These are phyloP conservation scores for Caenorhabditis inopinata DNA, from an alignment of 1,140 invertebrate genomes.

Conservation along the genomic window DNA sequence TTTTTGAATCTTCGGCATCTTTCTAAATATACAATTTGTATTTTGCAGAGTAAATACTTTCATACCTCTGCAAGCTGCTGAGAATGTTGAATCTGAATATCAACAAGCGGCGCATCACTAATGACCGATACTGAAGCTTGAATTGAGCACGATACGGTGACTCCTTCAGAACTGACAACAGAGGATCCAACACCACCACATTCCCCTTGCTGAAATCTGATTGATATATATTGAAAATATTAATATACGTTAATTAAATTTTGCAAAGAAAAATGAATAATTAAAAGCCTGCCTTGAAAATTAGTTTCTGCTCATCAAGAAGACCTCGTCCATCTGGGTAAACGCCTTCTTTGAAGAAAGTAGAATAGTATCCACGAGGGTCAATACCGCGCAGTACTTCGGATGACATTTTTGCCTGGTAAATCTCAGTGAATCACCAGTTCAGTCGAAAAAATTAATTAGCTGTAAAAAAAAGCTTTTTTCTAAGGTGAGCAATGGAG, in stretches of 20 bases:
- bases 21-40: not conserved
- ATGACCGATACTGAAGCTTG: not conserved
- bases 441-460: not conserved
- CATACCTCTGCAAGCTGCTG: not conserved
- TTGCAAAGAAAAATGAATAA: too few relatives aligned
- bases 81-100: not conserved
- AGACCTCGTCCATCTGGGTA: not conserved
- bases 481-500: not conserved
- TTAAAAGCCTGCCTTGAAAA: not conserved
- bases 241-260: too few relatives aligned
- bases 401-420: not conserved
- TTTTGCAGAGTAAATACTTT: not conserved
- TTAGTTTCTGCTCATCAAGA: conserved; percentile 9
- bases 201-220: not conserved
- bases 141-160: not conserved
- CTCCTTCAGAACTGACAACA: not conserved
- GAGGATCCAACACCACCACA: conserved; percentile 9
- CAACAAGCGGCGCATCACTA: not conserved
- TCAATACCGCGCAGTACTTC: conserved; percentile 12
- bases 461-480: not conserved
- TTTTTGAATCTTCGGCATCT: not conserved
- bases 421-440: not conserved
- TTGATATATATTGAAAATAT: not conserved
- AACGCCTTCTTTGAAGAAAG: not conserved
- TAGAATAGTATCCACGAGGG: not conserved